Percentiles rank a stretch among this genome's conserved stretches.
phyloP scores from a whole-genome alignment of 1,140 invertebrate species.

The Nylanderia fulva region DNA sequence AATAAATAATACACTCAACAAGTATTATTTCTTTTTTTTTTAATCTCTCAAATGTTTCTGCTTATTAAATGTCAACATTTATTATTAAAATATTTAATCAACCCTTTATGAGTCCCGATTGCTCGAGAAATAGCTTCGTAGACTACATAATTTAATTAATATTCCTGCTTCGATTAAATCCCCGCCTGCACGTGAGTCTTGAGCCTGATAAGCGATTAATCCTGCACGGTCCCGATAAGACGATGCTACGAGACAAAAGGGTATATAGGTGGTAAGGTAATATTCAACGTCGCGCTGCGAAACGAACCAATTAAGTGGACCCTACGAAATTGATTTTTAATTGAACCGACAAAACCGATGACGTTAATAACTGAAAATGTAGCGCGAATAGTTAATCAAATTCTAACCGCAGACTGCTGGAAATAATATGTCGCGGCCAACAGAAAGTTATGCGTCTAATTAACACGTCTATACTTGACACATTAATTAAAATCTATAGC shows the following conservation, averaged over 20 bases:
- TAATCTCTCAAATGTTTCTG: neutral
- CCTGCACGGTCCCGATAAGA: conserved; percentile 74
- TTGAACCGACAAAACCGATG: conserved; percentile 73
- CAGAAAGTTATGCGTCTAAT: conserved; percentile 32
- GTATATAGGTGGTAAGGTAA: conserved; percentile 66
- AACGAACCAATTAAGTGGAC: conserved; percentile 74
- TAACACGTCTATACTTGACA: conserved; percentile 31
- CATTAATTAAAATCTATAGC: conserved; percentile 46
- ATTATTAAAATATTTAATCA: conserved; percentile 36
- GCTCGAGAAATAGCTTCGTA: conserved; percentile 28
- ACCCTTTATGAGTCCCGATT: neutral
- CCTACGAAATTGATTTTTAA: conserved; percentile 78
- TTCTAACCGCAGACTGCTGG: conserved; percentile 36
- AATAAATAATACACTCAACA: neutral
- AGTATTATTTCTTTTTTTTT: neutral
- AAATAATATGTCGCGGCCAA: conserved; percentile 37
- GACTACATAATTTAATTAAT: conserved; percentile 74
- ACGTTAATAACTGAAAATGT: conserved; percentile 68
- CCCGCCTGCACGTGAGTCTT: conserved; percentile 66
- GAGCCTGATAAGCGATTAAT: conserved; percentile 76
- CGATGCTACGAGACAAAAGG: conserved; percentile 74
- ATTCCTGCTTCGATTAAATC: conserved; percentile 71
- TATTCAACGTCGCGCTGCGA: conserved; percentile 65
- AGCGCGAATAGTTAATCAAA: conserved; percentile 61
- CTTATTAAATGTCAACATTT: neutral